Percentiles rank a stretch among this genome's conserved stretches.
Conservation (phyloP, 2,113 vertebrate species). For the Corythaixoides concolor region DNA sequence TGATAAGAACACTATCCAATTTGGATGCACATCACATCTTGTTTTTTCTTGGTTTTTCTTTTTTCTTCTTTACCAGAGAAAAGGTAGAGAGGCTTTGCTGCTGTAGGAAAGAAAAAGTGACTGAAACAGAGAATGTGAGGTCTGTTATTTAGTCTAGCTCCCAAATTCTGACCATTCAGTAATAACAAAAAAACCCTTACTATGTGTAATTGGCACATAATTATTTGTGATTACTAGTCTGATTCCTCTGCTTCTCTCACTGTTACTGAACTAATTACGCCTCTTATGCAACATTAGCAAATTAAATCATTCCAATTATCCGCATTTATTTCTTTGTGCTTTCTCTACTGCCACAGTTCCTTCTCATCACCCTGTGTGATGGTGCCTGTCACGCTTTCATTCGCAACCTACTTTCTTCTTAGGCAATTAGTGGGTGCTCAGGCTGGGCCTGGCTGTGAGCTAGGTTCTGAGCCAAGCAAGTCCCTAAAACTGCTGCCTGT, state of each 20-base stretch:
- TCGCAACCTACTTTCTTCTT: constrained; percentile 9
- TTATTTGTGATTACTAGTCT: constrained; percentile 70
- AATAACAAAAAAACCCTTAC: constrained; percentile 54
- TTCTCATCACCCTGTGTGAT: constrained; percentile 11
- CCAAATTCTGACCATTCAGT: constrained; percentile 50
- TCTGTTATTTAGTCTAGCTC: constrained; percentile 51
- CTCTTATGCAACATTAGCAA: constrained; percentile 72
- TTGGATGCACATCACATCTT: constrained; percentile 43
- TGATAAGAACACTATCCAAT: constrained; percentile 25
- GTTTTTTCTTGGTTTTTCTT: background rate
- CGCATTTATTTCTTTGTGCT: constrained; percentile 55
- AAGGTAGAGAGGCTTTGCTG: constrained; percentile 6
- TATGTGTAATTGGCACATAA: constrained; percentile 61
- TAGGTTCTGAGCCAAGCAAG: background rate
- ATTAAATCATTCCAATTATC: constrained; percentile 71
- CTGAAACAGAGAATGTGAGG: constrained; percentile 21
- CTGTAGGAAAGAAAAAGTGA: background rate
- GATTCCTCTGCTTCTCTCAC: constrained; percentile 62
- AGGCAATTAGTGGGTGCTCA: background rate
- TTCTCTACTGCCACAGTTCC: constrained; percentile 33
- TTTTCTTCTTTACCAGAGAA: background rate
- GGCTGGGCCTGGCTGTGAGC: background rate
- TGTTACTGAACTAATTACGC: constrained; percentile 70
- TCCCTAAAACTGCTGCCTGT: rapidly evolving
- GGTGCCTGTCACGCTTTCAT: constrained; percentile 19